Evolutionary conservation across 2,888 invertebrate species (phyloP), one percentile per base, ranked within the genome.

Genomic region (Terebella lapidaria): DNA sequence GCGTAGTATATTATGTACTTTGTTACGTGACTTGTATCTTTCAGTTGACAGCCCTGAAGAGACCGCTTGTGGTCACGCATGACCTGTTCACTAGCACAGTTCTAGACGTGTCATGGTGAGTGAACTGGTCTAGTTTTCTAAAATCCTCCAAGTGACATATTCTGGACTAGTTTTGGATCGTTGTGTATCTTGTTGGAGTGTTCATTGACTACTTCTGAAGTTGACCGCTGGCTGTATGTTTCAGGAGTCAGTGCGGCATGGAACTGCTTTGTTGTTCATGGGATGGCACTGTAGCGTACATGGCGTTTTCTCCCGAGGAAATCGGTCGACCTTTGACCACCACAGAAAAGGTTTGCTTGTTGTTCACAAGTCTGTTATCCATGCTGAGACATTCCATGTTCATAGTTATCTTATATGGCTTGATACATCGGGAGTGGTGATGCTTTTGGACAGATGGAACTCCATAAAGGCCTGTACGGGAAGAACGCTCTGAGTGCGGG

Each of bases 61-160:
- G 97, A n/a, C 99, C 99, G 0, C 83, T 97, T 30, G 89, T 95
- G 18, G 96, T 96, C 5, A 87, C 96, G 27, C 90, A 93, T 77
- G 94, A 95, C 72, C 83, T 97, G 26, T 99, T 99, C 82, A 87
- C 88, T 28, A 91, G 92, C 78, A 92, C 95, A 66, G 89, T 99
- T 3, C 83, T 97, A 63, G 99, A 99, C 81, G 84, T 97, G 47
- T 89, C 94, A 0, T 99, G 99, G 99, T 81, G 71, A 69, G 75
- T 68, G 24, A 47, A n/a, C n/a, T n/a, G n/a, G n/a, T n/a, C n/a
- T n/a, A n/a, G n/a, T n/a, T n/a, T n/a, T n/a, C n/a, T n/a, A n/a
- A n/a, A n/a, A n/a, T n/a, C n/a, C n/a, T n/a, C n/a, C n/a, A n/a
- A n/a, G n/a, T n/a, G n/a, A n/a, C n/a, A n/a, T n/a, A n/a, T n/a